Evolutionary conservation across 2,888 invertebrate species (phyloP), one percentile per base, ranked within the genome.

Genomic region (Pteria penguin): DNA sequence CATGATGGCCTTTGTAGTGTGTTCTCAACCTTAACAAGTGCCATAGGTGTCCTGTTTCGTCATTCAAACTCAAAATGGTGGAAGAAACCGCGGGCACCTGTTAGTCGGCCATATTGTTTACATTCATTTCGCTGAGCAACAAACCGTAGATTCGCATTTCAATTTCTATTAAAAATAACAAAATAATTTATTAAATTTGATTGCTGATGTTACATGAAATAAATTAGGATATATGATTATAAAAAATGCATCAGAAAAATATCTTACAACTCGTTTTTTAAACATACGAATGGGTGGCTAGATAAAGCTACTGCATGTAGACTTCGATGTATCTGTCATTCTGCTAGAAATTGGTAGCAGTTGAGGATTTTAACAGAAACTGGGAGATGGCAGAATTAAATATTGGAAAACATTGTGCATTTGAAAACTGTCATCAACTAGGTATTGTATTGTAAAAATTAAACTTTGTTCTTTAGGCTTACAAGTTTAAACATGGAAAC

Each of bases 361-460:
- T 24, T 14, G 24, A 57, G 22, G 4, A 22, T n/a, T 22, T 2
- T 27, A 58, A 26, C 5, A 36, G 18, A 11, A 22, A 24, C 24
- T 24, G 18, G 11, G 61, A 26, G 27, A 89, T 89, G 89, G 88
- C 88, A 11, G 89, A 89, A 72, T 79, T 90, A 18, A 76, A 84
- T 36, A 69, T 89, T 11, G 90, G 90, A 54, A 80, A 86, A 78
- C 88, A 89, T 32, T 90, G 90, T 73, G 71, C 73, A 70, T 69
- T 82, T 45, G 65, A 70, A 32, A 29, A 65, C 24, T 90, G 90
- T 74, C 83, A 89, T 63, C 86, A 82, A 63, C 71, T 89, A 31
- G 86, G 87, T 87, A 69, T 11, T 11, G n/a, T 14, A 22, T 4
- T 22, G 3, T 58, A 11, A n/a, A n/a, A n/a, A n/a, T n/a, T n/a